phyloP scores from a whole-genome alignment of 1,140 invertebrate species.

The Drosophila pachea region DNA sequence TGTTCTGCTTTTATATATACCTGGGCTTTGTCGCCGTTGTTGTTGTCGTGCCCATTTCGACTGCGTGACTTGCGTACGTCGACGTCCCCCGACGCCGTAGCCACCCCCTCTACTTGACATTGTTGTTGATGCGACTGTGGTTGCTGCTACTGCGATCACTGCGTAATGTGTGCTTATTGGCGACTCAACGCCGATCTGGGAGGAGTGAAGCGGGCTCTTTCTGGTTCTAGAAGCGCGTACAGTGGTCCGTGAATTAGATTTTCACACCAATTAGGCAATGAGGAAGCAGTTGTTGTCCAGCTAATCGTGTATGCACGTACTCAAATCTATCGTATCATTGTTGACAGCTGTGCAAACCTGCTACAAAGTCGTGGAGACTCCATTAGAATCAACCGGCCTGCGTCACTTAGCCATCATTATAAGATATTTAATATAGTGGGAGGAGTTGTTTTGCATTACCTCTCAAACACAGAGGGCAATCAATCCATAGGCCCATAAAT shows the following conservation, averaged over 20 bases:
- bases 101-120: slow-evolving; percentile 2
- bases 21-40: slow-evolving; percentile 39
- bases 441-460: too few relatives aligned
- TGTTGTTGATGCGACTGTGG: too few relatives aligned
- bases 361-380: slow-evolving; percentile 51
- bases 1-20: slow-evolving; percentile 57
- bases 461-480: too few relatives aligned
- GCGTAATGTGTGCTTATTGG: slow-evolving; percentile 8
- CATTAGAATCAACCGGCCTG: slow-evolving; percentile 27
- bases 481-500: too few relatives aligned
- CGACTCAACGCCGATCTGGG: slow-evolving; percentile 1
- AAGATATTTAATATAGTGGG: too few relatives aligned
- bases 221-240: slow-evolving; percentile 52
- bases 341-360: slow-evolving; percentile 53
- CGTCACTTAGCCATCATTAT: too few relatives aligned
- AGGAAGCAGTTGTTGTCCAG: slow-evolving; percentile 56
- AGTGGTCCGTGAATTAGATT: slow-evolving; percentile 51
- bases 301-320: slow-evolving; percentile 61
- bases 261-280: slow-evolving; percentile 74
- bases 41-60: slow-evolving; percentile 69
- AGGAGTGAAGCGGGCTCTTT: slow-evolving; percentile 11
- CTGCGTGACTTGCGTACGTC: slow-evolving; percentile 67
- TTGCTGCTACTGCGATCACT: neutral
- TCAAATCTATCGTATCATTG: slow-evolving; percentile 34
- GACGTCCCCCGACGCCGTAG: slow-evolving; percentile 5